Evolutionary conservation across 2,113 vertebrate species (phyloP), one percentile per base, ranked within the genome.

Genomic region (Callospermophilus lateralis): DNA sequence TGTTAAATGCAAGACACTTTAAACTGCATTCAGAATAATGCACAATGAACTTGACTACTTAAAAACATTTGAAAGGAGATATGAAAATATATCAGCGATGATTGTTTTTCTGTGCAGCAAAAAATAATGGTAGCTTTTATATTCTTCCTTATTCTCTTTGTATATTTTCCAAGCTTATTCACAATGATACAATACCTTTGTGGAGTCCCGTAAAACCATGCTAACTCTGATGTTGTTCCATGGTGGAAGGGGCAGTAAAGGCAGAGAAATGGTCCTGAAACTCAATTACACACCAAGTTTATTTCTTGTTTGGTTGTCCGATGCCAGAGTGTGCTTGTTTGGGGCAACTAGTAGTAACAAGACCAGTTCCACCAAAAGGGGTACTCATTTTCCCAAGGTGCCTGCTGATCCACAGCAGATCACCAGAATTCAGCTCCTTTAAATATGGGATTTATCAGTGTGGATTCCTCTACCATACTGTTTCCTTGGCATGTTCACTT

Each of bases 271-370:
- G 97, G 88, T 96, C 97, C 91, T 97, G 96, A 97, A 98, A 94
- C 91, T 96, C 94, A 97, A 90, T 96, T 96, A 95, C 93, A 88
- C 78, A 97, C 92, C 95, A 96, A 95, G 72, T 97, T 98, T 97
- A 96, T 95, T 97, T 98, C 92, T 97, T 97, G 94, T 95, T 7
- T 98, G 90, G 89, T 72, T 97, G 93, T 97, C 97, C 70, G 77
- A 93, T 96, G 97, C 78, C 94, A 98, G 95, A 97, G 90, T 90
- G 95, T 93, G 84, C 94, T 95, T 97, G 39, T 76, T 87, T 85
- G 17, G 92, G 85, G 63, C 97, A 97, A 97, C 90, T 12, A 20
- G 6, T 12, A 20, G 6, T 55, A 61, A 91, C 8, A 89, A 95
- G 96, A 90, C 95, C 94, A 97, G 93, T 70, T 93, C 94, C 70